Evolutionary conservation across 1,140 invertebrate genomes (phyloP), one percentile per base, ranked within the genome.

Genomic region (Pomacea maculata): DNA sequence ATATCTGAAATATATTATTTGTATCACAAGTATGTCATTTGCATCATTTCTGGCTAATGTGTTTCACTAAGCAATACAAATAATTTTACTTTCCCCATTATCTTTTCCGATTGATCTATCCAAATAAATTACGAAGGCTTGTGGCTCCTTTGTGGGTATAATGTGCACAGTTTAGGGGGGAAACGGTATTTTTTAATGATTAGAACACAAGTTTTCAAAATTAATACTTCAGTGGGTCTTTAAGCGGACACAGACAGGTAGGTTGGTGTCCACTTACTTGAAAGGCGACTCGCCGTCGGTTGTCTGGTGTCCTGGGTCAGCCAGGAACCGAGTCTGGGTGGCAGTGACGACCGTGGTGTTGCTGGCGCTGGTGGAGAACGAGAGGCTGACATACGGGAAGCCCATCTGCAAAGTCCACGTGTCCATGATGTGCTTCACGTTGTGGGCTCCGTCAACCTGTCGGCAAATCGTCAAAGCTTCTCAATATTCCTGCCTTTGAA

Each of bases 341-440:
- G 97, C 91, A 6, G 91, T 92, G 21, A 91, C 77, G 54, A 71
- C 82, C 54, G 84, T 86, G 52, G 55, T 64, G 4, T 73, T 77
- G 25, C 54, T 64, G 2, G 15, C 54, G 72, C 45, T 52, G 73
- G 79, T 29, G 15, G 29, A 55, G 21, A 86, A 80, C 54, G 85
- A 79, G 0, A 91, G 75, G 74, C 87, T 88, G 12, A 92, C 80
- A 25, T 86, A 85, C 9, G 91, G 91, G 52, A 88, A 84, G 0
- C 91, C 91, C 88, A 90, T 91, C 80, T 91, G 90, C 25, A 87
- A 73, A 4, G 90, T 90, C 91, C 91, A 92, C 29, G 90, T 91
- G 73, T 89, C 90, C 90, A 92, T 90, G 21, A 92, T 88, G 12
- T 93, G 80, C 65, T 86, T 86, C 7, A 91, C 85, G 54, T 85